These are phyloP conservation scores for Tachysurus fulvidraco DNA, from an alignment of 2,113 vertebrate species.

Conservation along the genomic window DNA sequence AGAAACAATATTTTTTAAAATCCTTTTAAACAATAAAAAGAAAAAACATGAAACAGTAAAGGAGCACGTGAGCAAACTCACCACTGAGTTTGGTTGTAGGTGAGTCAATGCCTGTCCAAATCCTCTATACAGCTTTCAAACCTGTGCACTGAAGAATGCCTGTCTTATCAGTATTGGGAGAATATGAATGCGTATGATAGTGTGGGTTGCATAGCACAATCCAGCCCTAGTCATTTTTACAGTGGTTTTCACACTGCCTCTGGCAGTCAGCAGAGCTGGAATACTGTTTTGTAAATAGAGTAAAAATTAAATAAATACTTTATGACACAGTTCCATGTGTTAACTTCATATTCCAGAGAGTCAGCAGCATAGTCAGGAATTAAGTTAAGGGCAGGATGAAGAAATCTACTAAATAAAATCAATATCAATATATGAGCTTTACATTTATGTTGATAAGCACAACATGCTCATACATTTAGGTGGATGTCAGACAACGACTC, in stretches of 20 bases:
- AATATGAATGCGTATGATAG: not conserved
- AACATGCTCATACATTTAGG: not conserved
- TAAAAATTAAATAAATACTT: not conserved
- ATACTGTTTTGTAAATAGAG: not conserved
- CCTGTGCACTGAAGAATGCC: not conserved
- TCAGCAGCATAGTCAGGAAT: not conserved
- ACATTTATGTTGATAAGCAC: not conserved
- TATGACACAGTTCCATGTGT: not conserved
- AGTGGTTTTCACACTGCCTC: not conserved
- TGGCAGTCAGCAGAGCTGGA: not conserved
- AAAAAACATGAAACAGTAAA: not conserved
- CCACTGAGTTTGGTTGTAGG: not conserved
- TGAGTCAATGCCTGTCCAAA: not conserved
- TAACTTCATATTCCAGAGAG: not conserved
- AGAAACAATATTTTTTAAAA: not conserved
- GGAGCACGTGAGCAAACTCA: not conserved
- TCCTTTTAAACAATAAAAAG: not conserved
- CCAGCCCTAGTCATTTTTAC: not conserved
- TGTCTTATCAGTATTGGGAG: not conserved
- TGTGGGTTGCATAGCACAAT: not conserved
- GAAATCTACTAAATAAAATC: not conserved
- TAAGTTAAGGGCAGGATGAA: not conserved
- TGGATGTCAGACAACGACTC: not conserved
- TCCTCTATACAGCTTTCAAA: not conserved
- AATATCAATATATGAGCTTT: not conserved